A percentile compares a stretch with the other conserved stretches of the same genome.
Evolutionary conservation across 1,140 invertebrate species (phyloP).

Genomic region (Bombus waltoni): DNA sequence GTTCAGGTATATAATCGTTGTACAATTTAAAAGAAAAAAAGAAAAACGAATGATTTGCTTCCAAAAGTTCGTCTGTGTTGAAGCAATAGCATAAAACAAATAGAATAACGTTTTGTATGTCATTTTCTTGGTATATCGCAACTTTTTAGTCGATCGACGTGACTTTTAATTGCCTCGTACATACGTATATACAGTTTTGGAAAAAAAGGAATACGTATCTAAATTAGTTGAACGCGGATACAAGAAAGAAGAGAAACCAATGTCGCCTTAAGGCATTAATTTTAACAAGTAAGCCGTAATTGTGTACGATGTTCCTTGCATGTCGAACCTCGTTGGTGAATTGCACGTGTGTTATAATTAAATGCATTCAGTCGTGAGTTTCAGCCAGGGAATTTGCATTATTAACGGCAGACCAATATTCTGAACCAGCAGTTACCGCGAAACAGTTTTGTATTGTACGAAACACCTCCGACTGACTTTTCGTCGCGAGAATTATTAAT

Average conservation of each 20-base stretch:
- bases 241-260: not conserved
- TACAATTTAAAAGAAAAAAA: too few species aligned
- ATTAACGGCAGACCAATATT: slow-evolving; percentile 25
- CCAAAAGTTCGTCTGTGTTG: too few species aligned
- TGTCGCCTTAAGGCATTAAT: not conserved
- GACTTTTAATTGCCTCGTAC: too few species aligned
- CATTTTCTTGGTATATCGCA: too few species aligned
- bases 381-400: slow-evolving; percentile 8
- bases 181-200: too few species aligned
- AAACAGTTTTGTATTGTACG: slow-evolving; percentile 18
- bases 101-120: too few species aligned
- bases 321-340: not conserved
- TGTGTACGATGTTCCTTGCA: not conserved
- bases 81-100: too few species aligned
- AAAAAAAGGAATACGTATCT: too few species aligned
- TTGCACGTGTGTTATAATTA: slow-evolving; percentile 15
- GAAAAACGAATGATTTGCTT: too few species aligned
- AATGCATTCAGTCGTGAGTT: slow-evolving; percentile 7
- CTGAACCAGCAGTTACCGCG: not conserved
- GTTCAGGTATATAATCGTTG: too few species aligned
- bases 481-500: slow-evolving; percentile 32
- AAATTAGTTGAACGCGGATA: not conserved
- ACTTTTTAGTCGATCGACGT: too few species aligned
- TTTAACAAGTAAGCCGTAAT: slow-evolving; percentile 8
- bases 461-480: not conserved